A percentile compares a stretch with the other conserved stretches of the same genome.
These are phyloP conservation scores for Hystrix cristata DNA, from an alignment of 2,113 vertebrate genomes.

Conservation along the genomic window DNA sequence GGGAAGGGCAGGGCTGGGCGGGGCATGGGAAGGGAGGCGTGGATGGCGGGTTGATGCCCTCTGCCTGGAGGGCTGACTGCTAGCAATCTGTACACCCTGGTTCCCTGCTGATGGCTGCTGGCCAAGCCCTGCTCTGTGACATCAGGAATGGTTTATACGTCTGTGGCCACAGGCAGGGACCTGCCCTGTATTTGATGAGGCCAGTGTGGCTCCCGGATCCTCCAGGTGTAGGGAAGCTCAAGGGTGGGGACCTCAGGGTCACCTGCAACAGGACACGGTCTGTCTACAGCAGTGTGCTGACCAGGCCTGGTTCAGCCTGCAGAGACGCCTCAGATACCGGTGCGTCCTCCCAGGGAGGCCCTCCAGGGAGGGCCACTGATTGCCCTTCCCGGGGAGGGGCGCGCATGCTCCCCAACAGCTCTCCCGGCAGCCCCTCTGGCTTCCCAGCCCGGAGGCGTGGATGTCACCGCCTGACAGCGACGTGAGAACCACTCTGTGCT, in stretches of 20 bases:
- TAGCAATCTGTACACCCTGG: not conserved
- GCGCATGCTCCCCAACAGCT: not conserved
- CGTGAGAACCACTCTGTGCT: slow-evolving; percentile 82
- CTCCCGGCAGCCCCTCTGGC: not conserved
- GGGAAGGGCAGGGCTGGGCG: not conserved
- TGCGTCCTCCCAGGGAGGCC: fast-evolving
- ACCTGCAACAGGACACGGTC: not conserved
- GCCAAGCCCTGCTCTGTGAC: not conserved
- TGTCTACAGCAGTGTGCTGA: fast-evolving
- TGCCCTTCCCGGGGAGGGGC: fast-evolving
- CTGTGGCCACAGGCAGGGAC: not conserved
- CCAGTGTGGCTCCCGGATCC: fast-evolving
- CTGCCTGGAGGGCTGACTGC: too few relatives aligned
- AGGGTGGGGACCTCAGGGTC: fast-evolving
- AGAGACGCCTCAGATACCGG: fast-evolving
- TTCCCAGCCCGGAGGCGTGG: not conserved
- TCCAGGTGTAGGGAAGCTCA: not conserved
- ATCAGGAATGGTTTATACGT: fast-evolving
- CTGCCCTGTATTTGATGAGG: not conserved
- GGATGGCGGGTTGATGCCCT: fast-evolving
- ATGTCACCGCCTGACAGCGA: not conserved
- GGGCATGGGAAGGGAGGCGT: fast-evolving
- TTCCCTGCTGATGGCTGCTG: fast-evolving
- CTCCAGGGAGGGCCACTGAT: fast-evolving
- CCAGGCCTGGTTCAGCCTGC: not conserved